phyloP scores from a whole-genome alignment of 2,113 vertebrate species.

The Aplodontia rufa region DNA sequence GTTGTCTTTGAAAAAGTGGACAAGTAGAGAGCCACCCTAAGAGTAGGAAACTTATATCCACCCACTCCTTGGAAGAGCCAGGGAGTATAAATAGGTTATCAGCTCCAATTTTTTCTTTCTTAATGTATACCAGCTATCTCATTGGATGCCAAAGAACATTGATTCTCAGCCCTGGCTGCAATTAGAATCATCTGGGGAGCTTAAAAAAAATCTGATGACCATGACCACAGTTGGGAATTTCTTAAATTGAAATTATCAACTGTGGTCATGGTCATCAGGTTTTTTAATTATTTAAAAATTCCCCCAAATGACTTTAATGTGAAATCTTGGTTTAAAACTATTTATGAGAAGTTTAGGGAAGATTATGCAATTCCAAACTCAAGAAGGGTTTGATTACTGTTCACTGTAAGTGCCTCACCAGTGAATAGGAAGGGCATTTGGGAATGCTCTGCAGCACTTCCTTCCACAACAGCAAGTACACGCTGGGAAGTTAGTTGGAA shows the following conservation, averaged over 20 bases:
- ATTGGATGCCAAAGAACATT: not conserved
- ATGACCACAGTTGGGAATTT: not conserved
- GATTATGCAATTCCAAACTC: not conserved
- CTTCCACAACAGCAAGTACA: not conserved
- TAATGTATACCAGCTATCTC: not conserved
- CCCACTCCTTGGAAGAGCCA: not conserved
- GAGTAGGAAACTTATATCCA: not conserved
- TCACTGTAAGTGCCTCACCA: not conserved
- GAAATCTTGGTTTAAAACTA: not conserved
- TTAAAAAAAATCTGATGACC: not conserved
- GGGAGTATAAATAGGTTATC: not conserved
- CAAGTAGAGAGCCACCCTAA: not conserved
- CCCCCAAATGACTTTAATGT: not conserved
- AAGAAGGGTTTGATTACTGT: not conserved
- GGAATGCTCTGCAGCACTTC: not conserved
- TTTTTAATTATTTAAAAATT: not conserved
- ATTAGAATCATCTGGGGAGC: not conserved
- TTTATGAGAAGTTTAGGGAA: not conserved
- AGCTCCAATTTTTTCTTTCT: not conserved
- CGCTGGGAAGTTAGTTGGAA: not conserved
- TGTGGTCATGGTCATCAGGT: too few species aligned
- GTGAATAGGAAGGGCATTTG: not conserved
- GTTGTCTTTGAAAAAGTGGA: not conserved
- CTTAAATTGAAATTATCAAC: too few species aligned
- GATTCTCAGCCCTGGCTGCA: not conserved